Conservation (phyloP, 1,140 invertebrate species). For the Arion vulgaris region DNA sequence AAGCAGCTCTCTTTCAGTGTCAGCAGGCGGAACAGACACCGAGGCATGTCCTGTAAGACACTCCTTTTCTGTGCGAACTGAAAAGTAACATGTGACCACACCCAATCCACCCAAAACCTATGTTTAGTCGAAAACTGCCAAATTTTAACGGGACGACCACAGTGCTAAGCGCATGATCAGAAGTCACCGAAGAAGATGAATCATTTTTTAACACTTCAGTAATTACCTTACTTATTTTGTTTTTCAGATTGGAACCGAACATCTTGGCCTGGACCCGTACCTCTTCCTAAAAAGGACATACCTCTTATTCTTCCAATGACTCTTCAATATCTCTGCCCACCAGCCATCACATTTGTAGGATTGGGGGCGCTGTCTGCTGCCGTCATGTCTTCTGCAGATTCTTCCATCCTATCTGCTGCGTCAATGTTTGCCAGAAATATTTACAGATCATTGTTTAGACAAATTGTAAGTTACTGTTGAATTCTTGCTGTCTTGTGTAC, state of each 20-base stretch:
- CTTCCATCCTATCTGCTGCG: slow-evolving; percentile 94
- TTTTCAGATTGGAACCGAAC: slow-evolving; percentile 92
- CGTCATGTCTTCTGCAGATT: slow-evolving; percentile 98
- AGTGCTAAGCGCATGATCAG: too few species aligned
- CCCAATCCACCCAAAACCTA: too few species aligned
- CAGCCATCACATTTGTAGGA: slow-evolving; percentile 94
- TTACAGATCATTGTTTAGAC: slow-evolving; percentile 95
- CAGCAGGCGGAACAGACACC: too few species aligned
- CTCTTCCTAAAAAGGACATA: slow-evolving; percentile 82
- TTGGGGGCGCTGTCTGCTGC: slow-evolving; percentile 97
- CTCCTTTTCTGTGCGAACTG: too few species aligned
- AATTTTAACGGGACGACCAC: too few species aligned
- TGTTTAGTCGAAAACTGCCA: too few species aligned
- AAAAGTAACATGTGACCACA: too few species aligned
- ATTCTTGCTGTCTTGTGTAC: too few species aligned
- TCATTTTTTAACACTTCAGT: too few species aligned
- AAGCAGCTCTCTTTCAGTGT: too few species aligned
- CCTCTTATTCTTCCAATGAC: slow-evolving; percentile 97
- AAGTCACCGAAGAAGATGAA: too few species aligned
- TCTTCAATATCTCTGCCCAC: slow-evolving; percentile 93
- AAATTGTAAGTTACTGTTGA: slow-evolving; percentile 78
- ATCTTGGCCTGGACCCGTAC: slow-evolving; percentile 79
- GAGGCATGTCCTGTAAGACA: too few species aligned
- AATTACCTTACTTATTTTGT: not conserved
- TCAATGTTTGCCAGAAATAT: slow-evolving; percentile 99